Percentiles rank a stretch among this genome's conserved stretches.
Conservation (phyloP, 2,797 vertebrate species). For the Clamator glandarius region DNA sequence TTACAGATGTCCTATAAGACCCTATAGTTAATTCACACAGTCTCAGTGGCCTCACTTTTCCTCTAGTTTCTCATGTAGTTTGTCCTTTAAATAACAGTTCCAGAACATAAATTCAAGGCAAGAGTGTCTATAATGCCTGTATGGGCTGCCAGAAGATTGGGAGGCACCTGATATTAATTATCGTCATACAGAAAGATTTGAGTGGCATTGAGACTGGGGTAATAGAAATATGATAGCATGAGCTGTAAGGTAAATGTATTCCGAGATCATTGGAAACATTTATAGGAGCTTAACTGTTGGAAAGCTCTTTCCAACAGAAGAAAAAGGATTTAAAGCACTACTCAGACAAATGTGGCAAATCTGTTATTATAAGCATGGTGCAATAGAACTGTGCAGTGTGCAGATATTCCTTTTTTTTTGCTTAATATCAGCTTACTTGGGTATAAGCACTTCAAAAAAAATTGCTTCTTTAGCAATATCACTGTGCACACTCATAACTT, state of each 20-base stretch:
- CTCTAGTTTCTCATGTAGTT: background rate
- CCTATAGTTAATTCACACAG: background rate
- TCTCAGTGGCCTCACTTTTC: background rate
- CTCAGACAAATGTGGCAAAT: background rate
- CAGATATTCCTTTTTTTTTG: background rate
- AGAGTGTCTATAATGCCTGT: background rate
- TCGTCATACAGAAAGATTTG: background rate
- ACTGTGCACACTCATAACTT: background rate
- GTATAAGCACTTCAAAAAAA: background rate
- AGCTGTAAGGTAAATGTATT: background rate
- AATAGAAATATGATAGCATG: background rate
- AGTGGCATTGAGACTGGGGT: background rate
- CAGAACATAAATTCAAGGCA: background rate
- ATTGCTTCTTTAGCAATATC: background rate
- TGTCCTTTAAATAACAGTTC: background rate
- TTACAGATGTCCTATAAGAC: background rate
- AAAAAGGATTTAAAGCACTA: background rate
- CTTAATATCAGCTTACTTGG: background rate
- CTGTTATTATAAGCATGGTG: background rate
- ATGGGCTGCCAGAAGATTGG: background rate
- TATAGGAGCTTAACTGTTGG: background rate
- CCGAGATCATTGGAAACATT: background rate
- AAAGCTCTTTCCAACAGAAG: background rate
- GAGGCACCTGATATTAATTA: background rate
- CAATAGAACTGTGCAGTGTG: background rate